A percentile compares a stretch with the other conserved stretches of the same genome.
These are phyloP conservation scores for Melolontha melolontha DNA, from an alignment of 2,888 invertebrate genomes.

Conservation along the genomic window DNA sequence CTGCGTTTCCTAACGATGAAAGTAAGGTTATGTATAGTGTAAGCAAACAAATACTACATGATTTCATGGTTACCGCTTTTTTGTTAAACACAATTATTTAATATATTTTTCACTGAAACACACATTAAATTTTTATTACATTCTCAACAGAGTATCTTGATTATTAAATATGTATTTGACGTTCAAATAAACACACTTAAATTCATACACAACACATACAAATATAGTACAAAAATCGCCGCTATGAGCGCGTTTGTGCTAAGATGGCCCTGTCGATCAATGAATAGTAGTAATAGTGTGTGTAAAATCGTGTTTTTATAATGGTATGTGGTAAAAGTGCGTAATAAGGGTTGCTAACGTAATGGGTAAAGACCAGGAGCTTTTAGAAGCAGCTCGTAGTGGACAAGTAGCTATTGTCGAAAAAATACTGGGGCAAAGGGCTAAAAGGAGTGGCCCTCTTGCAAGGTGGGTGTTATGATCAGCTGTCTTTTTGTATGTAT, in stretches of 20 bases:
- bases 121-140: slow-evolving; percentile 22
- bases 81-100: background rate
- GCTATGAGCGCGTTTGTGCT: slow-evolving; percentile 66
- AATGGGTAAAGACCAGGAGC: slow-evolving; percentile 98
- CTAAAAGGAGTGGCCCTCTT: slow-evolving; percentile 93
- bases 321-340: slow-evolving; percentile 61
- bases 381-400: slow-evolving; percentile 94
- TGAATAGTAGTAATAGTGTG: slow-evolving; percentile 76
- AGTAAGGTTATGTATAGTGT: slow-evolving; percentile 41
- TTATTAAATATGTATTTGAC: background rate
- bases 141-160: slow-evolving; percentile 8
- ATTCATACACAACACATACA: background rate
- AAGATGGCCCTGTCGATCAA: slow-evolving; percentile 83
- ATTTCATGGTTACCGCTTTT: background rate
- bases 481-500: slow-evolving; percentile 53
- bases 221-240: slow-evolving; percentile 28
- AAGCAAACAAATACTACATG: slow-evolving; percentile 18
- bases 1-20: slow-evolving; percentile 21
- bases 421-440: slow-evolving; percentile 89
- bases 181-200: slow-evolving; percentile 8
- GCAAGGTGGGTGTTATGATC: slow-evolving; percentile 79
- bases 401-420: slow-evolving; percentile 91
- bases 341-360: slow-evolving; percentile 62
- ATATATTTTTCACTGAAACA: slow-evolving; percentile 19
- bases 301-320: slow-evolving; percentile 64